Conservation (phyloP, 37 sponge, comb jelly and placozoan genomes). For the Crambe crambe region DNA sequence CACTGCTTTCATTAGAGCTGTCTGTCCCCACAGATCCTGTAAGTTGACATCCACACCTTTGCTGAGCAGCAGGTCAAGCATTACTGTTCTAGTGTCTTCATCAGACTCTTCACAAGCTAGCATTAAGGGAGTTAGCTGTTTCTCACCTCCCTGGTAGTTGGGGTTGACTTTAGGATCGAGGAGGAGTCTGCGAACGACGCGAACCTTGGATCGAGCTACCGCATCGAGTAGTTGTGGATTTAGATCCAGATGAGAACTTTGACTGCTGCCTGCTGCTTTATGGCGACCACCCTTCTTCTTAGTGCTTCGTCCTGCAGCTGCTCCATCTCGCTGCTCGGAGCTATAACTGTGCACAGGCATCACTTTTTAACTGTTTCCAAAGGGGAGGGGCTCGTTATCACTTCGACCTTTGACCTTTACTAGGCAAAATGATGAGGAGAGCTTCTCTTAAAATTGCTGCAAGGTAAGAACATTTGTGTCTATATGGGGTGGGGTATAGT, state of each 20-base stretch:
- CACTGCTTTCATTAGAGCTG: constrained; percentile 64
- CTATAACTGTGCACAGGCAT: neutral
- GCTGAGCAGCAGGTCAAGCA: constrained; percentile 38
- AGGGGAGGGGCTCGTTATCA: neutral
- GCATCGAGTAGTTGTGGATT: constrained; percentile 55
- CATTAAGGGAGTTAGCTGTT: constrained; percentile 38
- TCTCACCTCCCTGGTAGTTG: neutral
- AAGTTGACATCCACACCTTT: constrained; percentile 61
- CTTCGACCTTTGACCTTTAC: neutral
- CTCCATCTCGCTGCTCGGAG: neutral
- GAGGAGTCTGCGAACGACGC: constrained; percentile 39
- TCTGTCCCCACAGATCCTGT: constrained; percentile 57
- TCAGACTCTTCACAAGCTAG: constrained; percentile 29
- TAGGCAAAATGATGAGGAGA: neutral
- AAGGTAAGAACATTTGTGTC: too few species aligned
- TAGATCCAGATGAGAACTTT: constrained; percentile 13
- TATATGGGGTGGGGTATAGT: too few species aligned
- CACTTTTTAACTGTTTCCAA: neutral
- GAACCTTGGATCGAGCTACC: constrained; percentile 7
- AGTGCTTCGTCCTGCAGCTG: too few species aligned
- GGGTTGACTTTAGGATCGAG: constrained; percentile 23
- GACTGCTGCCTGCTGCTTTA: neutral
- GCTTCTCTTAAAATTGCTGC: neutral
- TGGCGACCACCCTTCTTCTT: neutral
- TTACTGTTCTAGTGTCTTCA: constrained; percentile 2